A percentile compares a stretch with the other conserved stretches of the same genome.
Evolutionary conservation across 2,113 vertebrate species (phyloP).

Genomic region (Callithrix jacchus): DNA sequence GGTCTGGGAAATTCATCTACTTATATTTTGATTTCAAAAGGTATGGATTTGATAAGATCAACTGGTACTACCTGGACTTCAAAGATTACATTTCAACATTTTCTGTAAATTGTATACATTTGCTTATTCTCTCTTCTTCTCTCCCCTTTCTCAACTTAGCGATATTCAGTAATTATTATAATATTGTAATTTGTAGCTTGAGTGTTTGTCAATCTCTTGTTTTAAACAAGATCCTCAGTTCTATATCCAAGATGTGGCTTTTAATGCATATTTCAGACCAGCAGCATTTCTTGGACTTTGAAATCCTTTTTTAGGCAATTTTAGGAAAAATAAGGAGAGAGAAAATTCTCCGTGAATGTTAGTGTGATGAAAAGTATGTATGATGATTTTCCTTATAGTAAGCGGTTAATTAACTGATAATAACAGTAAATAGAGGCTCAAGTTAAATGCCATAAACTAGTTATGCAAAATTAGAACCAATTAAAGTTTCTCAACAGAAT

Average conservation of each 20-base stretch:
- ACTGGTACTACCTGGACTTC: not conserved
- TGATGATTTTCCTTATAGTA: not conserved
- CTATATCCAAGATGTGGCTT: not conserved
- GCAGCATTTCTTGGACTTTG: not conserved
- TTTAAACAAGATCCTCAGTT: slow-evolving; percentile 16
- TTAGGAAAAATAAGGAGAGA: slow-evolving; percentile 1
- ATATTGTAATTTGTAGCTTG: not conserved
- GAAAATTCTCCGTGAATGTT: not conserved
- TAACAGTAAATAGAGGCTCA: not conserved
- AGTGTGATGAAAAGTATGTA: not conserved
- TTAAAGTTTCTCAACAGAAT: slow-evolving; percentile 20
- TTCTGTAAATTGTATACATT: not conserved
- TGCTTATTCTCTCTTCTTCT: not conserved
- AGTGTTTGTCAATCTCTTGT: not conserved
- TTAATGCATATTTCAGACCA: not conserved
- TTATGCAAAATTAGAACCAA: slow-evolving; percentile 33
- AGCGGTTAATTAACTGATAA: too few relatives aligned
- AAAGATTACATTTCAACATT: not conserved
- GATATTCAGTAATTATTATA: not conserved
- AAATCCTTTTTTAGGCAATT: not conserved
- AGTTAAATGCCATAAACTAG: not conserved
- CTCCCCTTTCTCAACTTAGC: not conserved
- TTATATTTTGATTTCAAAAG: slow-evolving; percentile 27
- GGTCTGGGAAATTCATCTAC: not conserved
- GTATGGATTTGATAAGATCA: not conserved